phyloP scores from a whole-genome alignment of 2,888 invertebrate species.

The Eulithis testata region DNA sequence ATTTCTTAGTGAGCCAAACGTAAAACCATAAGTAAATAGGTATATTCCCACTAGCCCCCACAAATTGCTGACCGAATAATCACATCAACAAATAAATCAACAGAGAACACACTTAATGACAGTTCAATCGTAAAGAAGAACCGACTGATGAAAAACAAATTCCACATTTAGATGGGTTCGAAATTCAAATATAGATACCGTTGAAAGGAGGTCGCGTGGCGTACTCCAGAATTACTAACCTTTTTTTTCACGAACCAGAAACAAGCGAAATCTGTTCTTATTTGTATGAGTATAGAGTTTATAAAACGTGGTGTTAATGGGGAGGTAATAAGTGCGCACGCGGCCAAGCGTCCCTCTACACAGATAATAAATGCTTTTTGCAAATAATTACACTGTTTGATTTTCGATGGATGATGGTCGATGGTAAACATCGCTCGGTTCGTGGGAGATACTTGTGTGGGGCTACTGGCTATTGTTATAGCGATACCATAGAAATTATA shows the following conservation, averaged over 20 bases:
- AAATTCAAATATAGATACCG: conserved; percentile 82
- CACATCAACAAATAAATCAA: conserved; percentile 73
- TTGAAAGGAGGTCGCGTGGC: conserved; percentile 79
- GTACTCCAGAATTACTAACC: conserved; percentile 51
- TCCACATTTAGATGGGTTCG: conserved; percentile 72
- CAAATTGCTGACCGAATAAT: conserved; percentile 66
- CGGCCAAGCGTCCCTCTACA: conserved; percentile 72
- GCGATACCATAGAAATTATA: conserved; percentile 24
- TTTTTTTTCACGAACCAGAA: conserved; percentile 21
- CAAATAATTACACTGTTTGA: conserved; percentile 83
- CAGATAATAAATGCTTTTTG: conserved; percentile 81
- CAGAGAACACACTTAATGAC: conserved; percentile 71
- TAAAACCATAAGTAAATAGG: conserved; percentile 60
- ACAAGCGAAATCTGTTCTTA: conserved; percentile 37
- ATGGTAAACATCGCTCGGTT: conserved; percentile 65
- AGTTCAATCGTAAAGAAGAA: conserved; percentile 71
- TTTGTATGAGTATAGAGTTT: background rate
- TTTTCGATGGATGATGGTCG: conserved; percentile 82
- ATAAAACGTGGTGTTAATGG: conserved; percentile 7
- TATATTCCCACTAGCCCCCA: conserved; percentile 57
- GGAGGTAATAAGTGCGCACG: conserved; percentile 54
- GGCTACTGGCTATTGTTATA: conserved; percentile 12
- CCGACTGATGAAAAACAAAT: conserved; percentile 81
- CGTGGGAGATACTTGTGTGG: conserved; percentile 64
- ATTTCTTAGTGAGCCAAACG: conserved; percentile 49